Conservation (phyloP, 2,888 invertebrate genomes). For the Chymomyza procnemis region DNA sequence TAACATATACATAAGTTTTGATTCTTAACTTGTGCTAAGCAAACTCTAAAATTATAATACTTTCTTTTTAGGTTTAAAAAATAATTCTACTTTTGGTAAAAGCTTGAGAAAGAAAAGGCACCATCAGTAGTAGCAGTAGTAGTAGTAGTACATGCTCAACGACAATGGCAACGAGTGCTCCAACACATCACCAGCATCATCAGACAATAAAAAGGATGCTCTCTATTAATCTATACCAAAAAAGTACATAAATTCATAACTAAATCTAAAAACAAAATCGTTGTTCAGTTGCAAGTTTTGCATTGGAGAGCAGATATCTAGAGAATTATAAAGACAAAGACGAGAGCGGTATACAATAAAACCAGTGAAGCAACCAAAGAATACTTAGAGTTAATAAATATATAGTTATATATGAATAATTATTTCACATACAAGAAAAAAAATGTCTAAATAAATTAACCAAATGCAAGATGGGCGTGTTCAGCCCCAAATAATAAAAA, state of each 20-base stretch:
- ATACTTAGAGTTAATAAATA: constrained; percentile 75
- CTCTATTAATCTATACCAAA: constrained; percentile 43
- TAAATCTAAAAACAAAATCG: constrained; percentile 65
- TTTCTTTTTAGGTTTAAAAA: constrained; percentile 68
- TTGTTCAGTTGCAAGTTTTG: constrained; percentile 45
- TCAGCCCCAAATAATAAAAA: constrained; percentile 33
- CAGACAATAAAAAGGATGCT: background rate
- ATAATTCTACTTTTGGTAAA: constrained; percentile 74
- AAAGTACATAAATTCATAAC: constrained; percentile 58
- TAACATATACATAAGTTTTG: background rate
- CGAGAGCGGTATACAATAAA: constrained; percentile 63
- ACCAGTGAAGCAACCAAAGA: constrained; percentile 79
- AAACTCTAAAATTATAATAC: constrained; percentile 9
- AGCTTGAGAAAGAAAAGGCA: constrained; percentile 65
- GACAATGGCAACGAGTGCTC: constrained; percentile 45
- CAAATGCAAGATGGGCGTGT: constrained; percentile 52
- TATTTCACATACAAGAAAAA: constrained; percentile 35
- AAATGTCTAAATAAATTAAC: constrained; percentile 49
- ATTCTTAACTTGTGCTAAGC: background rate
- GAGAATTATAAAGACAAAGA: constrained; percentile 39
- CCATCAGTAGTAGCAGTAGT: too few relatives aligned
- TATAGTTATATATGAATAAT: constrained; percentile 44
- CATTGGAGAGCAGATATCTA: constrained; percentile 18
- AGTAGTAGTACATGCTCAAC: constrained; percentile 15
- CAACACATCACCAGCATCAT: constrained; percentile 48